Evolutionary conservation across 2,888 invertebrate genomes (phyloP).

Genomic region (Globia sparganii): DNA sequence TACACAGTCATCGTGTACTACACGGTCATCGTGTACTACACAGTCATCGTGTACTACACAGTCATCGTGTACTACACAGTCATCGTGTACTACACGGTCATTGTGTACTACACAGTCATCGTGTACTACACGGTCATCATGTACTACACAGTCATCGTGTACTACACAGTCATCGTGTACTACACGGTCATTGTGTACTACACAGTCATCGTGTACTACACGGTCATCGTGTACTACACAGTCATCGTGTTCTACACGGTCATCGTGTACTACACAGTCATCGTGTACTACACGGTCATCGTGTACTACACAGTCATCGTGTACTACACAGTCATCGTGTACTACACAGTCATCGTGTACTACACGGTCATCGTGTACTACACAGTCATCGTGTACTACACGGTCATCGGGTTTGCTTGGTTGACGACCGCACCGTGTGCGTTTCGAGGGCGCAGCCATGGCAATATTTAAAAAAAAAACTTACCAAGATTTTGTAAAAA

Average conservation of each 20-base stretch:
- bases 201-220: conserved; percentile 16
- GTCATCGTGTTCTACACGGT: conserved; percentile 28
- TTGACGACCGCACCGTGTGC: conserved; percentile 59
- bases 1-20: conserved; percentile 15
- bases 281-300: conserved; percentile 22
- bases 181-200: conserved; percentile 14
- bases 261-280: conserved; percentile 18
- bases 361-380: conserved; percentile 18
- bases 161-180: conserved; percentile 16
- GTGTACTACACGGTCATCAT: conserved; percentile 19
- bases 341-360: conserved; percentile 16
- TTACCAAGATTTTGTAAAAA: too few relatives aligned
- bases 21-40: conserved; percentile 19
- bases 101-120: conserved; percentile 15
- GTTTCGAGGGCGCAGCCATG: too few relatives aligned
- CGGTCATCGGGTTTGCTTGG: conserved; percentile 52
- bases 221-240: conserved; percentile 22
- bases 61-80: conserved; percentile 16
- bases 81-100: conserved; percentile 20
- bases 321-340: conserved; percentile 14
- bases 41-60: conserved; percentile 20
- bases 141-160: conserved; percentile 14
- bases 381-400: conserved; percentile 16
- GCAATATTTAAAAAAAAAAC: too few relatives aligned
- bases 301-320: conserved; percentile 18